Evolutionary conservation across 2,888 invertebrate genomes (phyloP), one percentile per base, ranked within the genome.

Genomic region (Rhingia rostrata): DNA sequence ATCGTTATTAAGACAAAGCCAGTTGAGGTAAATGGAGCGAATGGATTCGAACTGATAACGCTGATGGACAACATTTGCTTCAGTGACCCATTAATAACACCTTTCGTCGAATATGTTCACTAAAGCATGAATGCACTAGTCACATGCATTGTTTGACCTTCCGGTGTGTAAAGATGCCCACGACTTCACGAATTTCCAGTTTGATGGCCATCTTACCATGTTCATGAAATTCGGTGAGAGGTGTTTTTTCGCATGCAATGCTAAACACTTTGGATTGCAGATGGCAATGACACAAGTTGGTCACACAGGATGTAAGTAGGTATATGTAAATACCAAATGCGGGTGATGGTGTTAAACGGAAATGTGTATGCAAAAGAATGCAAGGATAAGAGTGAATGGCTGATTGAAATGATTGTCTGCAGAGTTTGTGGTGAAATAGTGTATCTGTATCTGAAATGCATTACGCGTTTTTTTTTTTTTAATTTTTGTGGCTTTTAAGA

Each of bases 1-100:
- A 54, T 56, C 51, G 61, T 9, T 41, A 49, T 56, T 22, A 69
- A 54, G 63, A 58, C 77, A 77, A 75, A 77, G 73, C 69, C 77
- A 77, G 35, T 37, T 39, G 60, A 32, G 43, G 22, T 60, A 51
- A 70, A 51, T 51, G 33, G 37, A 30, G 61, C 69, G 35, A 58
- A 58, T 49, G 43, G 47, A 61, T 33, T 69, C 9, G 61, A 47
- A 22, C 10, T 63, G 47, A 30, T 63, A 37, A 67, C 54, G 54
- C 35, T 32, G 10, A 39, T 66, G 37, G 32, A 30, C 22, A 60
- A 43, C 58, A 7, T 43, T 58, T 51, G 53, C 41, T 22, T 56
- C 54, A 73, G 47, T 63, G 53, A 60, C 35, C 56, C 30, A 4
- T 45, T 67, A 45, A 45, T 45, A 22, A 47, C 47, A 47, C 47